Evolutionary conservation across 2,797 vertebrate genomes (phyloP).

Genomic region (Catamblyrhynchus diadema): DNA sequence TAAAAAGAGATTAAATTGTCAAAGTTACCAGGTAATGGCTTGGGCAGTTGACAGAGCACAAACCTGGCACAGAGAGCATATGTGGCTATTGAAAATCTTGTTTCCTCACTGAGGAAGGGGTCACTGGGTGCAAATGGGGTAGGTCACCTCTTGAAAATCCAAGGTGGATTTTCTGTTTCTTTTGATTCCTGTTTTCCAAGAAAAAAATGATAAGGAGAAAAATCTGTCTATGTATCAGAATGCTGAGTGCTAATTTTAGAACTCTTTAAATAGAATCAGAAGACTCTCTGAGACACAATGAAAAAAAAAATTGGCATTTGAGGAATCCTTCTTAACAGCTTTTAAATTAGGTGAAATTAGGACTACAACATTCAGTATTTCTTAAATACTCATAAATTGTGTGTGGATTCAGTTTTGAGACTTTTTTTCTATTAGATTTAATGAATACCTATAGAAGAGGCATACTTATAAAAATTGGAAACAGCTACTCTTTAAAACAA

Average conservation of each 20-base stretch:
- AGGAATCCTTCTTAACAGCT: background rate
- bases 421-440: background rate
- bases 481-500: background rate
- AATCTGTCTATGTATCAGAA: background rate
- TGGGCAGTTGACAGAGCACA: background rate
- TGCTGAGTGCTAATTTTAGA: conserved; percentile 22
- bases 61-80: background rate
- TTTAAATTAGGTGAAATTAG: conserved; percentile 8
- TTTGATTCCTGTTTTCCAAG: background rate
- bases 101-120: background rate
- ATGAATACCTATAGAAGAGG: background rate
- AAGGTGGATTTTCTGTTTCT: background rate
- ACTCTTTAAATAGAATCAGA: background rate
- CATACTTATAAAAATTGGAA: background rate
- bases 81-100: background rate
- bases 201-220: background rate
- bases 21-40: background rate
- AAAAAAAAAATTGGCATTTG: background rate
- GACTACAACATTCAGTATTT: background rate
- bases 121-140: background rate
- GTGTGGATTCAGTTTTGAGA: background rate
- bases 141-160: background rate
- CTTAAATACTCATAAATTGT: background rate
- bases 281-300: background rate
- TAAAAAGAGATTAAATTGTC: background rate